Conservation (phyloP, 2,113 vertebrate genomes). For the Ranitomeya variabilis region DNA sequence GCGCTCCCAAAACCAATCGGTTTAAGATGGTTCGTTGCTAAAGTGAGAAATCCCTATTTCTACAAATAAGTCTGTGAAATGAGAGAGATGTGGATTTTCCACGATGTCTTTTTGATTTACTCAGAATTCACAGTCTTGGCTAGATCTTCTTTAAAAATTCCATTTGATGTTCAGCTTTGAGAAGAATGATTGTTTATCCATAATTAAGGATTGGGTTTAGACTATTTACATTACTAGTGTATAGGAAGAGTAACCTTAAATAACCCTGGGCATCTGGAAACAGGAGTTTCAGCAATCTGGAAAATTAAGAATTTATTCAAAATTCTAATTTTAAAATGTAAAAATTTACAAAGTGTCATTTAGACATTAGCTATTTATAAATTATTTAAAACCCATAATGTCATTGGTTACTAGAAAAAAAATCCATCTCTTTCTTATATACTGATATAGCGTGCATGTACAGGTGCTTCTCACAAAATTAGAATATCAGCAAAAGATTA, state of each 20-base stretch:
- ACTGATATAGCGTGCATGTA: too few relatives aligned
- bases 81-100: conserved; percentile 27
- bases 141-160: conserved; percentile 13
- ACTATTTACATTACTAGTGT: background rate
- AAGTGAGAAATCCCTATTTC: conserved; percentile 13
- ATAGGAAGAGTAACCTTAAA: background rate
- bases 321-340: background rate
- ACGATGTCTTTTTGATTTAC: conserved; percentile 41
- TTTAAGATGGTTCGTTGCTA: conserved; percentile 24
- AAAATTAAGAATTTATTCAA: background rate
- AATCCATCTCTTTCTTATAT: too few relatives aligned
- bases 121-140: conserved; percentile 2
- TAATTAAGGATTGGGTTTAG: background rate
- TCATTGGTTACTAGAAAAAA: too few relatives aligned
- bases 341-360: too few relatives aligned
- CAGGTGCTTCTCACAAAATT: too few relatives aligned
- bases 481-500: too few relatives aligned
- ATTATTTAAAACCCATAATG: too few relatives aligned
- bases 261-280: too few relatives aligned
- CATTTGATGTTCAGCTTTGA: background rate
- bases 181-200: background rate
- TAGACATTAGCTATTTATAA: too few relatives aligned
- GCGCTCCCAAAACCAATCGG: background rate
- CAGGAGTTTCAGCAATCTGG: background rate
- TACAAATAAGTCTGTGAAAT: conserved; percentile 1